A percentile compares a stretch with the other conserved stretches of the same genome.
phyloP scores from a whole-genome alignment of 1,140 invertebrate genomes.

The Drosophila kanapiae region DNA sequence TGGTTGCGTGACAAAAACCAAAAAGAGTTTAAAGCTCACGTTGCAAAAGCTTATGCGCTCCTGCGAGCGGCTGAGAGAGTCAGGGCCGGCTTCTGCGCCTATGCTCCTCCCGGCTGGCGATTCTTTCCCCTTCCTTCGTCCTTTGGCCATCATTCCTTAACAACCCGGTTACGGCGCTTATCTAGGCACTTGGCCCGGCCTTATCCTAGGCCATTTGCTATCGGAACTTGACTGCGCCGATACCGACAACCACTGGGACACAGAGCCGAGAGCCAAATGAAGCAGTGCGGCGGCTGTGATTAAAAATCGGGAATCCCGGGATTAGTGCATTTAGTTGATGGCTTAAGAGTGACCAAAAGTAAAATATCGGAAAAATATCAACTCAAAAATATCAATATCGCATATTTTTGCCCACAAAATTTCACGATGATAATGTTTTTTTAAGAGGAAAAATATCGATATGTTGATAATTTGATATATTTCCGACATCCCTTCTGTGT shows the following conservation, averaged over 20 bases:
- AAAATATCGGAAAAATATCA: no score
- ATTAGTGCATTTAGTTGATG: no score
- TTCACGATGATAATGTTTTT: no score
- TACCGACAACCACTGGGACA: conserved; percentile 11
- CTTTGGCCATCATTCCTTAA: not conserved
- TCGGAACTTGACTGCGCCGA: conserved; percentile 52
- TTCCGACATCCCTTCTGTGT: not conserved
- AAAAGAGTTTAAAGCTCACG: not conserved
- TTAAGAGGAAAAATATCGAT: no score
- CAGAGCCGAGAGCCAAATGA: not conserved
- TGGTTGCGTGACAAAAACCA: not conserved
- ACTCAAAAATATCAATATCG: no score
- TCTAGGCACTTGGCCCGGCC: conserved; percentile 41
- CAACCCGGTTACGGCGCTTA: conserved; percentile 23
- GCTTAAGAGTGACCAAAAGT: no score
- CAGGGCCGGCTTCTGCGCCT: conserved; percentile 11
- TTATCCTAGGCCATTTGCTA: conserved; percentile 58
- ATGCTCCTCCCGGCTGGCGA: conserved; percentile 4
- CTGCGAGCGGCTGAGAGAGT: not conserved
- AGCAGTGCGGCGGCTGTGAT: conserved; percentile 18
- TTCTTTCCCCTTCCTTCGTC: not conserved
- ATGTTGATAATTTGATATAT: no score
- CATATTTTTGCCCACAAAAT: no score
- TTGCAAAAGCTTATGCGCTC: conserved; percentile 13
- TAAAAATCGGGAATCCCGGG: conserved; percentile 8